phyloP scores from a whole-genome alignment of 1,140 invertebrate species.

The Pomacea maculata region DNA sequence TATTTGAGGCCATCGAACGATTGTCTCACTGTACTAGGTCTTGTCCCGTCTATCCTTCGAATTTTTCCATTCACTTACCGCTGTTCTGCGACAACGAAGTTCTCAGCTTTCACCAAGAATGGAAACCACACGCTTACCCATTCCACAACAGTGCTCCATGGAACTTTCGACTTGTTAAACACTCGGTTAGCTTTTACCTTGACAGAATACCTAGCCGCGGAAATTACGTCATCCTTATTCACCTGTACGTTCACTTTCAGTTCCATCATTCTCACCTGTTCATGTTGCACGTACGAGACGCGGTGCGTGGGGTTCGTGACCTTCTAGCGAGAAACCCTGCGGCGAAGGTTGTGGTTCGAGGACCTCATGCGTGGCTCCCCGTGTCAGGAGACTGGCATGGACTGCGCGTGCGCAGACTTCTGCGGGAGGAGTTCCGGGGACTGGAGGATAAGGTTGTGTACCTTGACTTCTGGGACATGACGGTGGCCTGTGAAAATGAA shows the following conservation, averaged over 20 bases:
- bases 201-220: neutral
- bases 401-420: neutral
- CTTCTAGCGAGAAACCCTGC: neutral
- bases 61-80: neutral
- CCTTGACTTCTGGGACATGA: slow-evolving; percentile 19
- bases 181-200: neutral
- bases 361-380: neutral
- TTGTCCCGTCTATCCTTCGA: too few relatives aligned
- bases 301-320: neutral
- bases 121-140: slow-evolving; percentile 11
- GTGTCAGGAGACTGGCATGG: neutral
- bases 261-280: neutral
- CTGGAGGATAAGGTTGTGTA: neutral
- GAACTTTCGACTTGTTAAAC: too few relatives aligned
- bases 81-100: neutral
- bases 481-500: neutral
- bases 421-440: neutral
- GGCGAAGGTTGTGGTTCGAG: neutral
- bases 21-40: too few relatives aligned
- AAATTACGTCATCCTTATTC: slow-evolving; percentile 4
- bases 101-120: neutral
- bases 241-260: slow-evolving; percentile 5
- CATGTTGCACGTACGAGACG: neutral
- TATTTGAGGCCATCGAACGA: neutral
- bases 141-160: neutral